Evolutionary conservation across 1,140 invertebrate genomes (phyloP), one percentile per base, ranked within the genome.

Genomic region (Sipha flava): DNA sequence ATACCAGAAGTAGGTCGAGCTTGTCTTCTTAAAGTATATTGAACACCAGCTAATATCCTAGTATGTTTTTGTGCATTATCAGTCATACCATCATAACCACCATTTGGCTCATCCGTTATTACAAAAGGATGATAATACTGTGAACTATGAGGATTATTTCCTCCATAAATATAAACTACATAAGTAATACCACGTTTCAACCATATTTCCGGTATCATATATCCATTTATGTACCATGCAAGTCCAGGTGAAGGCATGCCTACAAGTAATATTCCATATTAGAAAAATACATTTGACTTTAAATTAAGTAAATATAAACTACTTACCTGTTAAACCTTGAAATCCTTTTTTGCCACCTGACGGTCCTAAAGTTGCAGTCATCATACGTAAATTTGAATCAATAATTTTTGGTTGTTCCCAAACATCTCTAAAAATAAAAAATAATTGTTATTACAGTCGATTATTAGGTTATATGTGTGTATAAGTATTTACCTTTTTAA

Each of bases 91-190:
- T 93, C 92, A 80, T 92, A 93, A 0, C 94, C 94, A 54, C 94
- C 94, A 82, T 91, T 89, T 1, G 91, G 90, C 84, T 95, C 94
- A 83, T 94, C 91, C 3, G 95, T 95, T 80, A 98, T 93, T 62
- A 98, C 94, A 45, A 98, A 87, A 9, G 96, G 96, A 88, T 98
- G 95, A 86, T 97, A 97, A 83, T 90, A 89, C 64, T 93, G 90
- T 0, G 94, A 87, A 81, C 93, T 95, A 84, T 96, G 93, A 4
- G 94, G 94, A 87, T 97, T 94, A 83, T 95, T 95, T 1, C 95
- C 95, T 40, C 95, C 95, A 80, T 90, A 88, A 21, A 84, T 82
- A 57, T 84, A 88, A 83, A 97, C 95, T 14, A 88, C 90, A 86
- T 98, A 98, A 0, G 90, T 93, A 14, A 95, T 86, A 14, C 94